Base-by-base conservation (phyloP, 2,888 invertebrate species). In the Seira ritae region DNA sequence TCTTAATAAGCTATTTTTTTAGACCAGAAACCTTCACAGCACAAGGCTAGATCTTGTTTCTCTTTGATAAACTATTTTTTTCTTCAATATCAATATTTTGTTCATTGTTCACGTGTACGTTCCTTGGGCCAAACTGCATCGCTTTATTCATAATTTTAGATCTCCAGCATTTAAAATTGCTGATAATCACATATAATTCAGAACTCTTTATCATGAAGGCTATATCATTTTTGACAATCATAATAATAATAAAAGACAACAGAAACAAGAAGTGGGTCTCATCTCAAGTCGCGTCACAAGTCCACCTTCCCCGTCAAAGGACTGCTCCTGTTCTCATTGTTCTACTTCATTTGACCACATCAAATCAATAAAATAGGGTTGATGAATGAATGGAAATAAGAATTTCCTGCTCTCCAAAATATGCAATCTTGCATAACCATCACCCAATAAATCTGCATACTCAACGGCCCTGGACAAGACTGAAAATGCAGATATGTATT, bases 381-480 rank as follows among this genome's bases (percentile, higher is more conserved):
- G 55, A 46, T 71, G 60, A 75, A 55, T 71, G 24, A 22, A 74
- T 62, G 80, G 73, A 69, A 66, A 62, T 31, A 4, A 31, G 3
- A 67, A 46, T 42, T 37, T 66, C n/a, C 17, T 23, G 50, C 20
- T 15, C 42, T 22, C 22, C 55, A n/a, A 22, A 55, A 55, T 22
- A 42, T 73, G 1, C 73, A 72, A n/a, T 46, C 42, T 42, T 8
- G 20, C 19, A 15, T 72, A 15, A 17, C 12, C 55, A 72, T 72
- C 50, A 42, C 50, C 55, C 31, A 73, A 50, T 12, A 10, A 81
- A 81, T 81, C 81, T 81, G n/a, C 81, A 81, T 81, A 81, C 81
- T 76, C 42, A 81, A 72, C 76, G 81, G 76, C 81, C 81, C 81
- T 81, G 81, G 81, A 81, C 67, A 81, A 76, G 46, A 67, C 37